Conservation (phyloP, 1,140 invertebrate species). For the Tribolium madens region DNA sequence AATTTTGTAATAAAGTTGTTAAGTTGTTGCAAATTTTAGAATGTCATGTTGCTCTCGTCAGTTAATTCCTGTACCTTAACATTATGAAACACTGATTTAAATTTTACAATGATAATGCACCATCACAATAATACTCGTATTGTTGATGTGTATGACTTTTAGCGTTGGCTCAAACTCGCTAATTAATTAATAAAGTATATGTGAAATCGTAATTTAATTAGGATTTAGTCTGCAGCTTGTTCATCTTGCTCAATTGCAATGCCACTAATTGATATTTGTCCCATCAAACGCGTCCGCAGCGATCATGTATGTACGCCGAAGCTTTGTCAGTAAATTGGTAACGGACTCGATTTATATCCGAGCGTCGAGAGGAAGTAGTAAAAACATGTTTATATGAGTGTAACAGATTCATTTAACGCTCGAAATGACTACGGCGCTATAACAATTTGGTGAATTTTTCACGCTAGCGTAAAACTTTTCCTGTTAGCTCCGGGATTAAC, state of each 20-base stretch:
- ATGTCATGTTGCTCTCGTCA: no score
- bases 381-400: neutral
- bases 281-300: constrained; percentile 9
- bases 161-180: neutral
- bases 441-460: neutral
- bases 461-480: neutral
- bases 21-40: no score
- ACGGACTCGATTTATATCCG: neutral
- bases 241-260: neutral
- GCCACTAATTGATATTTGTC: constrained; percentile 19
- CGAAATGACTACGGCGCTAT: neutral
- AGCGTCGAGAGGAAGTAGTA: neutral
- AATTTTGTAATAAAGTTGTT: no score
- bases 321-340: constrained; percentile 2
- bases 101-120: no score
- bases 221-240: neutral
- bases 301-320: neutral
- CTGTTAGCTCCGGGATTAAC: constrained; percentile 9
- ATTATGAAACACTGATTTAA: no score
- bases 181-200: constrained; percentile 2
- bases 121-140: no score
- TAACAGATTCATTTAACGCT: neutral
- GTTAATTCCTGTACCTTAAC: no score
- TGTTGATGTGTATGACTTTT: no score
- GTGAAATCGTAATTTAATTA: constrained; percentile 6